These are phyloP conservation scores for Eufriesea mexicana DNA, from an alignment of 1,140 invertebrate species.

Conservation along the genomic window DNA sequence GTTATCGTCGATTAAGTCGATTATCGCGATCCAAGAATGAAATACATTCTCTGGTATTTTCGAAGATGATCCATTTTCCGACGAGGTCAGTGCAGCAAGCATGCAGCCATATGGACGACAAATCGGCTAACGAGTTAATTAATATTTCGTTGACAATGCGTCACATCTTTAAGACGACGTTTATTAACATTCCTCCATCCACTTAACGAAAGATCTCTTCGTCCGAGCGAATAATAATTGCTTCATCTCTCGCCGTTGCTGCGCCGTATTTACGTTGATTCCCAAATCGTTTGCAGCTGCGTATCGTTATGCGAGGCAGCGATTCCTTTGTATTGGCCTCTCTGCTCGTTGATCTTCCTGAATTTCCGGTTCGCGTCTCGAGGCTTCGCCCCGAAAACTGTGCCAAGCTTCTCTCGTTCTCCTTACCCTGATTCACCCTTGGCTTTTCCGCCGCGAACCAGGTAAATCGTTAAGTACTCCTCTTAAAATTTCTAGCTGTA, in stretches of 20 bases:
- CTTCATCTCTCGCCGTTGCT: background rate
- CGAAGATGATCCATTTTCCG: background rate
- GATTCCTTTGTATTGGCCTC: background rate
- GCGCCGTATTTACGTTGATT: background rate
- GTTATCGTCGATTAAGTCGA: background rate
- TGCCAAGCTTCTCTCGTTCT: background rate
- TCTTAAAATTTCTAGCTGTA: constrained; percentile 15
- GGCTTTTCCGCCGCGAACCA: constrained; percentile 47
- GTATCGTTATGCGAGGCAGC: background rate
- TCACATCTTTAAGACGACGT: background rate
- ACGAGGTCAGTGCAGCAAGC: background rate
- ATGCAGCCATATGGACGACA: background rate
- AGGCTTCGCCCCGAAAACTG: constrained; percentile 10
- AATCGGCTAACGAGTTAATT: background rate
- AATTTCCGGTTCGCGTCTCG: background rate
- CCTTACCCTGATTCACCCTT: background rate
- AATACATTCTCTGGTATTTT: background rate
- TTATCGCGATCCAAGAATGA: background rate
- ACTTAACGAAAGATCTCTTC: background rate
- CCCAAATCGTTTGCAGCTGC: background rate
- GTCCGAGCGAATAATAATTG: background rate
- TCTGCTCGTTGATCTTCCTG: background rate
- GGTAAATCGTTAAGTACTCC: constrained; percentile 48
- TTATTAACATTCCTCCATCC: background rate
- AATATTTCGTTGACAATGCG: background rate